Evolutionary conservation across 2,888 invertebrate genomes (phyloP).

Genomic region (Coelinius sp.): DNA sequence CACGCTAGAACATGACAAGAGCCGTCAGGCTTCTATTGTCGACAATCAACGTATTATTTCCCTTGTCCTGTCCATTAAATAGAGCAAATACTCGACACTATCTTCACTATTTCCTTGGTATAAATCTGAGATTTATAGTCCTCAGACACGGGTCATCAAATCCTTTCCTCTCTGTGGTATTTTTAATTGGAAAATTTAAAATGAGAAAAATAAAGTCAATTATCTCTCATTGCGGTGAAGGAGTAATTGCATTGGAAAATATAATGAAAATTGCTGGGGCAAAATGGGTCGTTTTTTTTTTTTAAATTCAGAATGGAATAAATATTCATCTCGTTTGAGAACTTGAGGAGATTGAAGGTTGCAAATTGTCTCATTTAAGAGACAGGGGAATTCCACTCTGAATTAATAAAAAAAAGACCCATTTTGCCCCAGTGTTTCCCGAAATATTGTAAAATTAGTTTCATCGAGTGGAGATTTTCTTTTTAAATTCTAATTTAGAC

Average conservation of each 20-base stretch:
- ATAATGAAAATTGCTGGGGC: not conserved
- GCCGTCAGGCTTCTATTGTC: not conserved
- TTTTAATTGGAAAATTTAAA: not conserved
- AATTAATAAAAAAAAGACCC: no score
- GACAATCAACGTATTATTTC: not conserved
- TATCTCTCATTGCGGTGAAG: not conserved
- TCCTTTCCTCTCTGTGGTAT: not conserved
- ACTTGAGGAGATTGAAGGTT: no score
- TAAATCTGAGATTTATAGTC: not conserved
- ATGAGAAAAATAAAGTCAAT: not conserved
- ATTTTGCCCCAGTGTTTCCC: no score
- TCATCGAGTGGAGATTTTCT: no score
- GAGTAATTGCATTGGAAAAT: not conserved
- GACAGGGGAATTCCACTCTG: no score
- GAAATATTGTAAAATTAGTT: no score
- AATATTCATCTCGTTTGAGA: no score
- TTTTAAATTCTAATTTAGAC: no score
- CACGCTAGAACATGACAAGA: constrained; percentile 41
- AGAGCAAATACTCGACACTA: not conserved
- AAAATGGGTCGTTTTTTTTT: no score
- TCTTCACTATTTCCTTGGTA: not conserved
- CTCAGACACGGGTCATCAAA: not conserved
- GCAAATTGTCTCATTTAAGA: no score
- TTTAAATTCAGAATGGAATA: no score
- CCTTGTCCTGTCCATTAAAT: not conserved